These are phyloP conservation scores for Rafetus swinhoei DNA, from an alignment of 2,113 vertebrate genomes.

Conservation along the genomic window DNA sequence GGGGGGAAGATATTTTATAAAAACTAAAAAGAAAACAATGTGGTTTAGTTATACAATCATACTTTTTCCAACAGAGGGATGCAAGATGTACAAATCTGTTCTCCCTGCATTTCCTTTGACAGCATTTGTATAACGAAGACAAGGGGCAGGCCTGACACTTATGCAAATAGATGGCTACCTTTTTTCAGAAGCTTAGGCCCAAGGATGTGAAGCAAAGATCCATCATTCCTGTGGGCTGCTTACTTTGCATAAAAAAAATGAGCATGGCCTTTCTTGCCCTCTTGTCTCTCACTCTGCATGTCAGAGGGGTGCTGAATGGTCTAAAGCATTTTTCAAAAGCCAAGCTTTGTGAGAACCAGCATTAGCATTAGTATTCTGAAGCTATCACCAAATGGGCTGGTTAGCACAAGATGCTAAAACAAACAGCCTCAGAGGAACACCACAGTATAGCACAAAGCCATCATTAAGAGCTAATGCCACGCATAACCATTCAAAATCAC, in stretches of 20 bases:
- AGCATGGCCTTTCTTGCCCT: background rate
- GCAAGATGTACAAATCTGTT: constrained; percentile 13
- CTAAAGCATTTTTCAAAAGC: constrained; percentile 25
- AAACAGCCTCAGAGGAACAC: constrained; percentile 37
- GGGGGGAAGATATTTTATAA: background rate
- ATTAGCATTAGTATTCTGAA: constrained; percentile 43
- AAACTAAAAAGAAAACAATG: constrained; percentile 31
- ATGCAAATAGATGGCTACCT: constrained; percentile 37
- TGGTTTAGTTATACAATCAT: background rate
- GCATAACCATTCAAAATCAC: background rate
- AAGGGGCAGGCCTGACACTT: constrained; percentile 56
- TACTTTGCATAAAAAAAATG: background rate
- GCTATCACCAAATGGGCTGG: constrained; percentile 7
- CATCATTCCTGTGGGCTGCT: background rate
- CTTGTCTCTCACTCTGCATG: constrained; percentile 23
- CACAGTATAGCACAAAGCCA: constrained; percentile 41
- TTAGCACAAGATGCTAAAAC: background rate
- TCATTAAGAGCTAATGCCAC: constrained; percentile 9
- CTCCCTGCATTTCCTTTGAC: background rate
- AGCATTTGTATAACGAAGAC: constrained; percentile 57
- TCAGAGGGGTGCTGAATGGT: background rate
- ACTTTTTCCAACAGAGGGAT: constrained; percentile 11
- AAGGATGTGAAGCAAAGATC: constrained; percentile 28
- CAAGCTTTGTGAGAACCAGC: constrained; percentile 11
- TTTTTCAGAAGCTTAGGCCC: constrained; percentile 50